Evolutionary conservation across 2,888 invertebrate genomes (phyloP), one percentile per base, ranked within the genome.

Genomic region (Idaea aversata): DNA sequence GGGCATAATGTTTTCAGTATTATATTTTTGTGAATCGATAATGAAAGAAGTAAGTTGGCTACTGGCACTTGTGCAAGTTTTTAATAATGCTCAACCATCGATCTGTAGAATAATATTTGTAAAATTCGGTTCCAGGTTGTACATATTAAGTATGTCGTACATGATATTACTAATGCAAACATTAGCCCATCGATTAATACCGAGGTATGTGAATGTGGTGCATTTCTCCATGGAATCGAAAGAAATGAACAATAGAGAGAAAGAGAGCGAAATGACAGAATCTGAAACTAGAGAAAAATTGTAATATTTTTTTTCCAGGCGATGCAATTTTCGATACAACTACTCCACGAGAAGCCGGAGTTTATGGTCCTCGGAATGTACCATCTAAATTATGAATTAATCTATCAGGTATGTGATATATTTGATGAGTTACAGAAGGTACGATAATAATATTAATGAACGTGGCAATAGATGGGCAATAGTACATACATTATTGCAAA

Each of bases 111-210:
- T 47, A 47, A 13, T 10, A 47, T 47, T 47, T 13, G 10, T 10
- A 10, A 47, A 47, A 47, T 47, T 47, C 47, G 47, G 47, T 87
- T 82, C 4, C 79, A 90, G 90, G 86, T 87, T 15, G 78, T 75
- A 67, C 69, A 75, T 6, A 82, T 85, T 10, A 74, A 85, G 7
- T 80, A 71, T 61, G 72, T 86, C 38, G 66, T 77, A 38, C 89
- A 89, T 68, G 82, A 86, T 68, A 86, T 90, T 59, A 85, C 90
- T 62, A 85, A 86, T 66, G 80, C 76, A 61, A 78, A 86, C 68
- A 73, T 83, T 4, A 80, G 84, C 60, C 66, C 79, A 34, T 66
- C 75, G 25, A 72, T 89, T 7, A 84, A 79, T 35, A 72, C 71
- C n/a, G 86, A 86, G 82, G 90, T 88, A 76, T 77, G 47, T 47